Base-by-base conservation (phyloP, 2,888 invertebrate species). In the Calliphora vomitoria region DNA sequence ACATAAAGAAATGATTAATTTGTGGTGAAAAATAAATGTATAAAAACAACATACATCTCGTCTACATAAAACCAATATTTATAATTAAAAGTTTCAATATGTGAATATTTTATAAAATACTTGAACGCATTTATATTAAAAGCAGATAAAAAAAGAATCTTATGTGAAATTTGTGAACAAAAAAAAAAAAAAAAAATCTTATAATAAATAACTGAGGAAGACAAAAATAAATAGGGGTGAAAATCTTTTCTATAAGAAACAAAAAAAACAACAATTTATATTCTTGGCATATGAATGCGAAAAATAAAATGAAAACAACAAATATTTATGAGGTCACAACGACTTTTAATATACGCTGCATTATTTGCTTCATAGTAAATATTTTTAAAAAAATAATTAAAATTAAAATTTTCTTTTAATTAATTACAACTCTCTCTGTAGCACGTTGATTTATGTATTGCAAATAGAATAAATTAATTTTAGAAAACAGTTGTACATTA, bases 141-240 rank as follows among this genome's bases (percentile, higher is more conserved):
- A 68, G 8, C 60, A 74, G 68, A 55, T 66, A 68, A 75, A 66
- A 53, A 38, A 58, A 58, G 11, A 81, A 81, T 81, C 64, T 76
- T 71, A 20, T 71, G 71, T 69, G 60, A 53, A 83, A 66, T 76
- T 58, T 72, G 41, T 79, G 79, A 72, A 81, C 66, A 72, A 81
- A 38, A 82, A 74, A 79, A 78, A 71, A 81, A 72, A 76, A n/a
- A 81, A 47, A 82, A 74, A 79, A 78, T 18, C 41, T 20, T 72
- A 69, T 38, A 38, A 85, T 50, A 80, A 82, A 58, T 35, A 62
- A 74, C 20, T 50, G 5, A 82, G 60, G 25, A 86, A 64, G 15
- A 15, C 81, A 58, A 79, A 86, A 79, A 86, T 74, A 82, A 78
- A 72, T 71, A 82, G 84, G 80, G 80, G 75, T 87, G 84, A 84